Conservation (phyloP, 1,140 invertebrate genomes). For the Sminthurinus signatus region DNA sequence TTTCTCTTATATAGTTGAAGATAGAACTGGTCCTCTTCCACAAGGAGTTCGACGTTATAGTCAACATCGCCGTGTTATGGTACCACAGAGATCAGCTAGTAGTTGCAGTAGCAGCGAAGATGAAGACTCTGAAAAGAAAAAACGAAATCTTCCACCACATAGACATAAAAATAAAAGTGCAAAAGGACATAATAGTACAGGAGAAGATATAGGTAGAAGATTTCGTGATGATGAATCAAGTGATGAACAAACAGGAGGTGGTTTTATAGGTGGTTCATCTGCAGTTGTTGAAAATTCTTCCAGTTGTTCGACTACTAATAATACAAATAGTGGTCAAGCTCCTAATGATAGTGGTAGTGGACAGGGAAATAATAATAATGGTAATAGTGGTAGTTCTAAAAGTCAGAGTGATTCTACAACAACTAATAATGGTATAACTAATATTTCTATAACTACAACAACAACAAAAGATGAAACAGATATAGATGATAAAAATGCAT, state of each 20-base stretch:
- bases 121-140: conserved; percentile 38
- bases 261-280: neutral
- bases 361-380: neutral
- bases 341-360: neutral
- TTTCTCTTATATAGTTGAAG: conserved; percentile 16
- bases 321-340: neutral
- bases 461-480: no score
- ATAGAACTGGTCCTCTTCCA: conserved; percentile 16
- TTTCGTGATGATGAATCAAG: conserved; percentile 27
- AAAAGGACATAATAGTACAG: conserved; percentile 6
- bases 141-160: conserved; percentile 8
- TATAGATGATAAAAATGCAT: no score
- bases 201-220: neutral
- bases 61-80: conserved; percentile 23
- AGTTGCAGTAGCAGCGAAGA: conserved; percentile 34
- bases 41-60: neutral
- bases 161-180: conserved; percentile 10
- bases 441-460: no score
- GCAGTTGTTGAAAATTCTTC: neutral
- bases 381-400: no score
- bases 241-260: conserved; percentile 26
- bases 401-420: no score
- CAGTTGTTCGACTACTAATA: neutral
- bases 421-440: no score
- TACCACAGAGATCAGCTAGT: conserved; percentile 30